Conservation (phyloP, 2,113 vertebrate genomes). For the Illadopsis cleaveri region DNA sequence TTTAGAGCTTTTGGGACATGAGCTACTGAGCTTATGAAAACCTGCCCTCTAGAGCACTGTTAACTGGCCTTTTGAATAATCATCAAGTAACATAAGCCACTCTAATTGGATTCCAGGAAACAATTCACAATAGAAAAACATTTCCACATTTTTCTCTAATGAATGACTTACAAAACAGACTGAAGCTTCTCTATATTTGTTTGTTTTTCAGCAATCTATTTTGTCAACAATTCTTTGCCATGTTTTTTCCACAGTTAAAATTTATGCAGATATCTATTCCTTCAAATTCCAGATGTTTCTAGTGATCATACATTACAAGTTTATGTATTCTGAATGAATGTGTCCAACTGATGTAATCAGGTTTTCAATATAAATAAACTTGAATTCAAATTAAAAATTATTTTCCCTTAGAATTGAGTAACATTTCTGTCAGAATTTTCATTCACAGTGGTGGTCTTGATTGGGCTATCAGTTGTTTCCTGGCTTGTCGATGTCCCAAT, state of each 20-base stretch:
- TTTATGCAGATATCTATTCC: background rate
- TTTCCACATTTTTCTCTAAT: background rate
- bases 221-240: background rate
- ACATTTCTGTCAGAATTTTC: background rate
- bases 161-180: background rate
- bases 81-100: background rate
- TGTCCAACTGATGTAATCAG: background rate
- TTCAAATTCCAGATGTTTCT: background rate
- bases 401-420: background rate
- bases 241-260: background rate
- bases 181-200: background rate
- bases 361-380: background rate
- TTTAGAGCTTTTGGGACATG: background rate
- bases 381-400: background rate
- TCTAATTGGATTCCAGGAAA: background rate
- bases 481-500: rapidly evolving
- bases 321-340: background rate
- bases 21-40: background rate
- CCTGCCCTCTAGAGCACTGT: background rate
- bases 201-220: background rate
- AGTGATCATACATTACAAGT: background rate
- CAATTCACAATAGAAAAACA: background rate
- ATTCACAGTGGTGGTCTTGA: background rate
- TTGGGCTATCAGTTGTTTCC: background rate
- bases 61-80: background rate